These are phyloP conservation scores for Lampropteryx suffumata DNA, from an alignment of 2,888 invertebrate species.

Conservation along the genomic window DNA sequence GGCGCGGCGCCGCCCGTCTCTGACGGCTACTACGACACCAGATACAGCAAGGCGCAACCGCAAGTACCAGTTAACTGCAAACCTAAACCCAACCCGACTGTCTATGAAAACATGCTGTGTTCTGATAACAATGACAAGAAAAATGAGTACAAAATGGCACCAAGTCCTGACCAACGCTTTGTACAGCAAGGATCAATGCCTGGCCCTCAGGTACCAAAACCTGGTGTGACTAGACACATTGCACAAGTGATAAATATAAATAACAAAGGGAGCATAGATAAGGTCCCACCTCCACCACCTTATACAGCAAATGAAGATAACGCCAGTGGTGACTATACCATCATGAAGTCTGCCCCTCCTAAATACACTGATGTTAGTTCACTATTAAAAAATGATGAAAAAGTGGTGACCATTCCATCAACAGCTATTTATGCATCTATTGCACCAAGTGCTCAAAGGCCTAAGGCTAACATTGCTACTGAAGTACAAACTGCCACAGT, in stretches of 20 bases:
- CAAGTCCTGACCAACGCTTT: conserved; percentile 63
- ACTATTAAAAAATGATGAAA: conserved; percentile 69
- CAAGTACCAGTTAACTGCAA: conserved; percentile 87
- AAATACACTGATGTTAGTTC: conserved; percentile 76
- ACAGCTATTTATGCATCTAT: conserved; percentile 80
- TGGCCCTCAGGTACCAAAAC: conserved; percentile 72
- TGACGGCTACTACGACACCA: conserved; percentile 79
- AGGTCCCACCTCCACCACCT: conserved; percentile 78
- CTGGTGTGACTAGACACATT: conserved; percentile 56
- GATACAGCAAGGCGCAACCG: conserved; percentile 90
- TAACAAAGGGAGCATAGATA: conserved; percentile 78
- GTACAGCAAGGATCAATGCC: conserved; percentile 71
- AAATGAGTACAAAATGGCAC: conserved; percentile 62
- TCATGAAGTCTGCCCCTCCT: conserved; percentile 78
- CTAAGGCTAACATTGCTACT: conserved; percentile 78
- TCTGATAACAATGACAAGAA: conserved; percentile 67
- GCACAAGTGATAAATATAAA: conserved; percentile 53
- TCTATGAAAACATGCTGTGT: conserved; percentile 79
- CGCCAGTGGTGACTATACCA: conserved; percentile 70
- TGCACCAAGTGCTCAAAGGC: conserved; percentile 79
- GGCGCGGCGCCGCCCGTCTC: conserved; percentile 65
- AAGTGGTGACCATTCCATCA: conserved; percentile 72
- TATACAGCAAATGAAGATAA: conserved; percentile 62
- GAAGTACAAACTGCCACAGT: conserved; percentile 80
- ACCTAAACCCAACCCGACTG: conserved; percentile 64